Evolutionary conservation across 2,113 vertebrate genomes (phyloP), one percentile per base, ranked within the genome.

Genomic region (Dasyornis broadbenti): DNA sequence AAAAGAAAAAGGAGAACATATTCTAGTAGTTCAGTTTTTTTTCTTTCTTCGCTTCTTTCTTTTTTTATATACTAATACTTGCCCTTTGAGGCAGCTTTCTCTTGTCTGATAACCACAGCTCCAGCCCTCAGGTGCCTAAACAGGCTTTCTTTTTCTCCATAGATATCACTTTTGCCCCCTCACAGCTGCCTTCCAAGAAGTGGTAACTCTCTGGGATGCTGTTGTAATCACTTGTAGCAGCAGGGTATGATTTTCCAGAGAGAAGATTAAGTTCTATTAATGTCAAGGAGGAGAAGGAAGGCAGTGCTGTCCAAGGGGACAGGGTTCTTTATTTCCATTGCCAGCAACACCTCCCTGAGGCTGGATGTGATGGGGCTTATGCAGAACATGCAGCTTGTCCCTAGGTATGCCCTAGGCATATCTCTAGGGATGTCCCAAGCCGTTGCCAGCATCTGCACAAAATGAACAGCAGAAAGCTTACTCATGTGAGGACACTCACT

Each of bases 401-500:
- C 65, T 35, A 61, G 20, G 9, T 45, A 22, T 39, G 30, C 20
- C 44, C 22, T 4, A 4, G 15, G 37, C 18, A 37, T 44, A 50
- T 27, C 64, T 44, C 44, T 45, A 60, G 31, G 17, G 27, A 23
- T 33, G 49, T 23, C 19, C 22, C 1, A 2, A 66, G 50, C 13
- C 3, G 1, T 53, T 78, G 44, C 18, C 1, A 4, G 35, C 49
- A 57, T 17, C 52, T 2, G 1, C 2, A 5, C 2, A 5, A 50
- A 59, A 42, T 11, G 22, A 49, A n/a, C 0, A 9, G 61, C 49
- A 63, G 66, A 50, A 85, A 82, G 21, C 40, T 85, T 0, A 0
- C 13, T 28, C 53, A 53, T 0, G 0, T 15, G 30, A 70, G 9
- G 45, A 11, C 1, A 17, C 28, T 61, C 22, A 1, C 6, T 0